phyloP scores from a whole-genome alignment of 2,113 vertebrate genomes.

The Riparia riparia region DNA sequence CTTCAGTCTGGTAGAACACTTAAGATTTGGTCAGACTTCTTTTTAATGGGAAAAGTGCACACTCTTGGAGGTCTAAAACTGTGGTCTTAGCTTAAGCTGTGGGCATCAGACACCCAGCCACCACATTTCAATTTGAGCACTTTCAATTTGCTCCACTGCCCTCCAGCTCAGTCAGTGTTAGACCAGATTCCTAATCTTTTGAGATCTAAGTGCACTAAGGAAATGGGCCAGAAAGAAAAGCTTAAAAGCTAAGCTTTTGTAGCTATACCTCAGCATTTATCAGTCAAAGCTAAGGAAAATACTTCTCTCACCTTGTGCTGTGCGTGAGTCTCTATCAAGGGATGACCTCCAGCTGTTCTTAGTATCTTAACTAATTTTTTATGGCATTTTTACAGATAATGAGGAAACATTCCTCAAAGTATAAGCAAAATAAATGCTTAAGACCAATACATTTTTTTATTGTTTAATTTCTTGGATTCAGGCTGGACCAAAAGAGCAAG shows the following conservation, averaged over 20 bases:
- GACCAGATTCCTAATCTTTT: background rate
- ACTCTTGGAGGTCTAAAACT: background rate
- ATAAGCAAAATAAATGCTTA: background rate
- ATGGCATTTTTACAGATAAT: background rate
- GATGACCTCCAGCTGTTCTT: background rate
- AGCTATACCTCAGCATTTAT: background rate
- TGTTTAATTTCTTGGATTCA: background rate
- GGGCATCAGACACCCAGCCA: background rate
- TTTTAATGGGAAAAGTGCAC: background rate
- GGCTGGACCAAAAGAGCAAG: background rate
- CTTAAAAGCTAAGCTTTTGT: background rate
- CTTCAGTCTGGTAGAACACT: background rate
- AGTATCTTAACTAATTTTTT: background rate
- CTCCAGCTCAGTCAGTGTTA: background rate
- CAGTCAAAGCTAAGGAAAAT: background rate
- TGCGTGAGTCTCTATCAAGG: background rate
- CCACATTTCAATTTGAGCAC: background rate
- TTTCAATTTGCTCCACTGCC: background rate
- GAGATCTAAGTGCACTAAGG: background rate
- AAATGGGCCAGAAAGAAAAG: background rate
- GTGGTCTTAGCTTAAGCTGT: background rate
- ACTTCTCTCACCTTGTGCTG: background rate
- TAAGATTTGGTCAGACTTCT: background rate
- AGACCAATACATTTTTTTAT: background rate
- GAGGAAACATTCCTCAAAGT: background rate